Evolutionary conservation across 2,888 invertebrate genomes (phyloP).

Genomic region (Iselma pallidipennis): DNA sequence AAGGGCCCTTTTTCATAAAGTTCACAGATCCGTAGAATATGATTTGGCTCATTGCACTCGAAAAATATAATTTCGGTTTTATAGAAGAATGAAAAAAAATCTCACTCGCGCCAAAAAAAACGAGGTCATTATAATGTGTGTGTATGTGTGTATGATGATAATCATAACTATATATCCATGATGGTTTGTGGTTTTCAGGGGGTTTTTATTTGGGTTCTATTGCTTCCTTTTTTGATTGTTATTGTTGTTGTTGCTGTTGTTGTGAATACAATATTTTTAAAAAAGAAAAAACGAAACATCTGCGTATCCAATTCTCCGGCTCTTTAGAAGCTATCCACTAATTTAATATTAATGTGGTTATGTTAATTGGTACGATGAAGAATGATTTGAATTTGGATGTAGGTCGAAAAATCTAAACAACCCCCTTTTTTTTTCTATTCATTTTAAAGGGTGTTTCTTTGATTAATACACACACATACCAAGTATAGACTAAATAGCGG

Average conservation of each 20-base stretch:
- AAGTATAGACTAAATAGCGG: background rate
- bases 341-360: slow-evolving; percentile 36
- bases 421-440: background rate
- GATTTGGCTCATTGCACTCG: slow-evolving; percentile 55
- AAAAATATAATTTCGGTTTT: slow-evolving; percentile 53
- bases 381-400: background rate
- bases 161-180: slow-evolving; percentile 2
- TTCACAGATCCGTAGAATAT: slow-evolving; percentile 54
- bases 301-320: background rate
- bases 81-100: slow-evolving; percentile 27
- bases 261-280: background rate
- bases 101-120: slow-evolving; percentile 27
- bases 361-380: slow-evolving; percentile 22
- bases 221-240: background rate
- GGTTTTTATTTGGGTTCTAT: slow-evolving; percentile 21
- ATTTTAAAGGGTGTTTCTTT: background rate
- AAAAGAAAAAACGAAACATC: slow-evolving; percentile 1
- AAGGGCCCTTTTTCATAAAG: slow-evolving; percentile 48
- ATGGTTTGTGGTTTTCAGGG: slow-evolving; percentile 25
- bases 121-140: slow-evolving; percentile 35
- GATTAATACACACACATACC: background rate
- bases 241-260: background rate
- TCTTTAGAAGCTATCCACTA: slow-evolving; percentile 20
- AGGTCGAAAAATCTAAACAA: background rate
- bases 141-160: background rate